phyloP scores from a whole-genome alignment of 2,888 invertebrate species.

The Antheraea yamamai region DNA sequence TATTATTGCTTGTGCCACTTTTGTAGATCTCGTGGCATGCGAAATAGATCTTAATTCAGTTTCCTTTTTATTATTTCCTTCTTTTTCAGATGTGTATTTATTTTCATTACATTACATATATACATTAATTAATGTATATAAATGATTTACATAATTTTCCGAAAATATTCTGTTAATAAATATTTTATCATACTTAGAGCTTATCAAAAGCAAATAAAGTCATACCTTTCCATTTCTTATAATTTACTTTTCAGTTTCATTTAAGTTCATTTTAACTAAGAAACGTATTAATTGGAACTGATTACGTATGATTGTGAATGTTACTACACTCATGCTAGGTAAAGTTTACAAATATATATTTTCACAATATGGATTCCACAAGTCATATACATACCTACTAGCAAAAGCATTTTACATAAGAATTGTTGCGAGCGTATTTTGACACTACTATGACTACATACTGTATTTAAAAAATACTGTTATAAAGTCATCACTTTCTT shows the following conservation, averaged over 20 bases:
- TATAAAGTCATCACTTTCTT: background rate
- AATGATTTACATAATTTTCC: background rate
- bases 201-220: background rate
- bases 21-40: background rate
- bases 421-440: slow-evolving; percentile 3
- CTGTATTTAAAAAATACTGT: background rate
- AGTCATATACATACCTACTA: background rate
- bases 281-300: background rate
- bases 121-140: background rate
- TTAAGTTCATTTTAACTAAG: background rate
- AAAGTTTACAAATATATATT: slow-evolving; percentile 5
- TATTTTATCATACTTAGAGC: background rate
- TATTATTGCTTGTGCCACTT: background rate
- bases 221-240: background rate
- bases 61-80: too few relatives aligned
- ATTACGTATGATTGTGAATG: background rate
- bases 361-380: slow-evolving; percentile 1
- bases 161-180: background rate
- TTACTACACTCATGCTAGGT: slow-evolving; percentile 1
- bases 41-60: background rate
- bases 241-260: background rate
- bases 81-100: background rate
- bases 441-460: background rate
- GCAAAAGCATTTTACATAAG: background rate
- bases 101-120: background rate